A percentile compares a stretch with the other conserved stretches of the same genome.
These are phyloP conservation scores for Globicephala melas DNA, from an alignment of 2,113 vertebrate species.

Conservation along the genomic window DNA sequence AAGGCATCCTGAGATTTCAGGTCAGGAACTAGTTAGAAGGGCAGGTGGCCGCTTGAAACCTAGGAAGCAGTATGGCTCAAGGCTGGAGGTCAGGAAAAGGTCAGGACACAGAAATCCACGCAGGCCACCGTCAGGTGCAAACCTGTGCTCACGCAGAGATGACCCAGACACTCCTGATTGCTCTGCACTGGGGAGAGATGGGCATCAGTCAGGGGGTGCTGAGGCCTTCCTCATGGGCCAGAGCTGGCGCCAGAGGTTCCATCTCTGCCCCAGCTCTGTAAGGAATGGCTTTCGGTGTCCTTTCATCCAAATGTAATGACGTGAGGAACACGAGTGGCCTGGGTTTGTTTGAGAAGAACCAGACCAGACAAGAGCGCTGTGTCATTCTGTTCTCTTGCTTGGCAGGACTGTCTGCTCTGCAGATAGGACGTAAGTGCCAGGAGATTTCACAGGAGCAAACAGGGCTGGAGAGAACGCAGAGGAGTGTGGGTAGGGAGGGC, in stretches of 20 bases:
- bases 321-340: not conserved
- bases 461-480: not conserved
- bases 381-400: not conserved
- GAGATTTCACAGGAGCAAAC: not conserved
- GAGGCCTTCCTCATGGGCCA: not conserved
- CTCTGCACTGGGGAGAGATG: not conserved
- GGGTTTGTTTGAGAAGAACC: not conserved
- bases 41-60: not conserved
- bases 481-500: too few species aligned
- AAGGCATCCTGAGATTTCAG: not conserved
- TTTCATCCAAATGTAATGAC: not conserved
- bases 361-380: not conserved
- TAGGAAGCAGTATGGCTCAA: not conserved
- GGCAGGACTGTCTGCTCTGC: not conserved
- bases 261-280: not conserved
- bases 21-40: not conserved
- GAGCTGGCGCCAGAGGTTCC: not conserved
- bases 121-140: not conserved
- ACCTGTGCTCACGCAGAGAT: not conserved
- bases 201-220: not conserved
- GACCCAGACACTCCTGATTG: not conserved
- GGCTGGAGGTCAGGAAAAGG: not conserved
- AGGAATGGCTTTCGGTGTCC: not conserved
- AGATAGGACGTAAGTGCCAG: not conserved
- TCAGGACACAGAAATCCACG: not conserved